These are phyloP conservation scores for Boulengeromyrus knoepffleri DNA, from an alignment of 2,113 vertebrate genomes.

Conservation along the genomic window DNA sequence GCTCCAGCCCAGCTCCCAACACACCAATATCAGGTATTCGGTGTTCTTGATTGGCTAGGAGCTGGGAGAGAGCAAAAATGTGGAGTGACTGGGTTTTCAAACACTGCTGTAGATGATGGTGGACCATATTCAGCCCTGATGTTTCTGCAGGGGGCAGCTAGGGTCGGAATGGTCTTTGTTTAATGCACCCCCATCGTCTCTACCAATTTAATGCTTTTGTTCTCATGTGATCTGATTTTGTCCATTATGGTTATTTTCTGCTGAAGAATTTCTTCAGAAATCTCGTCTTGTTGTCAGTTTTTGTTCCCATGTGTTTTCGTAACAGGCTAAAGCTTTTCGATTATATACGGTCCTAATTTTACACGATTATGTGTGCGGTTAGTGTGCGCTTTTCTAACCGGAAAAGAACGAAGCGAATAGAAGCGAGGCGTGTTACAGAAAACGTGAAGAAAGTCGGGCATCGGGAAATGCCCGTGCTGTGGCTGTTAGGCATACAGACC, in stretches of 20 bases:
- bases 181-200: not conserved
- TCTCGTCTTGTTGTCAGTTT: not conserved
- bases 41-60: not conserved
- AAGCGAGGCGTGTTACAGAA: not conserved
- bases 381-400: not conserved
- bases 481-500: not conserved
- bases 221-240: not conserved
- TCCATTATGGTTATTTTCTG: not conserved
- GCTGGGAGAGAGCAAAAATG: too few species aligned
- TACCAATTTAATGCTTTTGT: not conserved
- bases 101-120: not conserved
- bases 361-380: not conserved
- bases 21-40: not conserved
- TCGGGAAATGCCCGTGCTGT: not conserved
- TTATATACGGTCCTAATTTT: not conserved
- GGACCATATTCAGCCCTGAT: not conserved
- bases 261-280: not conserved
- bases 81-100: not conserved
- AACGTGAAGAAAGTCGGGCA: not conserved
- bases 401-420: not conserved
- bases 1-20: not conserved
- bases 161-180: not conserved
- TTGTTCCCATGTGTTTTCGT: slow-evolving; percentile 27
- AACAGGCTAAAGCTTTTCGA: not conserved
- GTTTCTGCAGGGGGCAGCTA: not conserved